Conservation (phyloP, 2,113 vertebrate species). For the Orientallactaga bullata region DNA sequence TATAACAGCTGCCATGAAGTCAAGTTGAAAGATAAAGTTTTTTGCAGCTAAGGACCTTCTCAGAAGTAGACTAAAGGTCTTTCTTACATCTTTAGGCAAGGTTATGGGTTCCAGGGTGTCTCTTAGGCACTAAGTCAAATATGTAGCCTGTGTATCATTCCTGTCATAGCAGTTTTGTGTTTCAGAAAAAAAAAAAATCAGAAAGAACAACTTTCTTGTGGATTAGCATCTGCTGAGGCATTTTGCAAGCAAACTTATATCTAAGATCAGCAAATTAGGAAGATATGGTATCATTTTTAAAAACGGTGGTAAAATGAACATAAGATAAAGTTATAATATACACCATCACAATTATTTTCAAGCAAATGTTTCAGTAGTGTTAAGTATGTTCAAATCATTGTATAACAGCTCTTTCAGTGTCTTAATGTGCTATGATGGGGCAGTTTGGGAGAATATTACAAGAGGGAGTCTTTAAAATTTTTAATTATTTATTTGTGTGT, state of each 20-base stretch:
- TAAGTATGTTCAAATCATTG: background rate
- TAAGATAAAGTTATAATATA: background rate
- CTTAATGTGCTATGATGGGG: background rate
- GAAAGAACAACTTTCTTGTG: slow-evolving; percentile 76
- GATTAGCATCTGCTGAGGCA: slow-evolving; percentile 76
- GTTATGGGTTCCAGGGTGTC: slow-evolving; percentile 89
- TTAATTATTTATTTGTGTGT: too few relatives aligned
- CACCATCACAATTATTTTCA: background rate
- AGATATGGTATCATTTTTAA: slow-evolving; percentile 50
- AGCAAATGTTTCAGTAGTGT: background rate
- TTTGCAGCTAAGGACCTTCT: slow-evolving; percentile 91
- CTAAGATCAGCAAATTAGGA: slow-evolving; percentile 74
- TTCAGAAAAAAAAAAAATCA: slow-evolving; percentile 82
- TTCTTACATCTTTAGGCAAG: slow-evolving; percentile 89
- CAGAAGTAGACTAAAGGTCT: slow-evolving; percentile 90
- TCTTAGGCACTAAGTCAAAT: slow-evolving; percentile 89
- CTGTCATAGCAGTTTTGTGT: slow-evolving; percentile 87
- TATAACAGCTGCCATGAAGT: slow-evolving; percentile 94
- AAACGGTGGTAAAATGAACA: background rate
- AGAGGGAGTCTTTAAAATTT: slow-evolving; percentile 26
- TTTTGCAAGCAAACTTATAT: slow-evolving; percentile 73
- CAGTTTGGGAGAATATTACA: background rate
- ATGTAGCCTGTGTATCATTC: slow-evolving; percentile 90
- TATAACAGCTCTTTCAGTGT: background rate
- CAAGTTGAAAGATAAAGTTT: slow-evolving; percentile 92